These are phyloP conservation scores for Prionailurus bengalensis DNA, from an alignment of 2,113 vertebrate species.

Conservation along the genomic window DNA sequence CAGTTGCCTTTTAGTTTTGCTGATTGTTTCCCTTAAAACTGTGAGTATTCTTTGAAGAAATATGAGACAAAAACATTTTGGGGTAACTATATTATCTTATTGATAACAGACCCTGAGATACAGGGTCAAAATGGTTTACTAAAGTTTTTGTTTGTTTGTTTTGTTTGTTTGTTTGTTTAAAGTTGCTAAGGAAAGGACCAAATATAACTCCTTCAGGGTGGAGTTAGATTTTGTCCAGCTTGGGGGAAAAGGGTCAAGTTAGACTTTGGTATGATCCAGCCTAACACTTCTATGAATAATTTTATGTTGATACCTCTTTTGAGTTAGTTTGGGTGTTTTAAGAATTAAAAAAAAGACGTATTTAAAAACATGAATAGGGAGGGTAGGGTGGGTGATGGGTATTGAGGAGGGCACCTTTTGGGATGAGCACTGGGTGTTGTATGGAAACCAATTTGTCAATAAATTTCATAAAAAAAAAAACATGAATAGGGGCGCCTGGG, in stretches of 20 bases:
- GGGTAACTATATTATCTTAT: background rate
- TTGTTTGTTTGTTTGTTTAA: background rate
- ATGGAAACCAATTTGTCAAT: too few relatives aligned
- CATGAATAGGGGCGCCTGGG: background rate
- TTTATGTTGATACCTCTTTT: constrained; percentile 24
- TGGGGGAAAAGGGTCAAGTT: background rate
- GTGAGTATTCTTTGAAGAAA: background rate
- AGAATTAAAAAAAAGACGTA: background rate
- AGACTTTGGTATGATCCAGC: background rate
- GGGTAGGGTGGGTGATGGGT: too few relatives aligned
- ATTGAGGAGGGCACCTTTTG: too few relatives aligned
- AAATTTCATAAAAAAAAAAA: background rate
- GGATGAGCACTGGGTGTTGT: too few relatives aligned
- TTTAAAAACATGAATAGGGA: background rate
- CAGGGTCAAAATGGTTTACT: background rate
- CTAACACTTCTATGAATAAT: background rate
- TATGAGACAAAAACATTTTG: background rate
- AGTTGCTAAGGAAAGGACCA: background rate
- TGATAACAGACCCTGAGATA: background rate
- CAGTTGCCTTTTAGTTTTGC: too few relatives aligned
- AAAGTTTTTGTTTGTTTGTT: background rate
- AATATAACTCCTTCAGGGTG: background rate
- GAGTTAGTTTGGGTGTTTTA: background rate
- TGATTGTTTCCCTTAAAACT: too few relatives aligned
- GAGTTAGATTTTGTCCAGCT: background rate